Base-by-base conservation (phyloP, 2,888 invertebrate genomes). In the Acleris laterana region DNA sequence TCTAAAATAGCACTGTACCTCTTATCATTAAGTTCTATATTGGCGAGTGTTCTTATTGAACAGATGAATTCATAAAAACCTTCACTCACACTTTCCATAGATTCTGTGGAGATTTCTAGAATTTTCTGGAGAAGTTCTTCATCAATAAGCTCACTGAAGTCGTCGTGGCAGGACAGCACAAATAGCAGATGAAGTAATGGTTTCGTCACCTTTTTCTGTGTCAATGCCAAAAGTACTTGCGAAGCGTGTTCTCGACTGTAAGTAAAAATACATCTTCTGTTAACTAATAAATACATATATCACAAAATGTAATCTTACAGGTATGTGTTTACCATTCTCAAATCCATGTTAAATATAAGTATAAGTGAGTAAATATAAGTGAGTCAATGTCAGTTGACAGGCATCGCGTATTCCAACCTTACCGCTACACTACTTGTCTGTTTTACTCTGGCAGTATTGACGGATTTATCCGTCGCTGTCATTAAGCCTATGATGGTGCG, bases 161-260 rank as follows among this genome's bases (percentile, higher is more conserved):
- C 69, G 1, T 68, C 65, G 68, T 89, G 88, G 65, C 90, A 90
- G 0, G 90, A 88, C 1, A 90, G 53, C 3, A 82, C 74, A 75
- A 83, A 91, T 5, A 87, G 75, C 0, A 92, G 77, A 2, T 80
- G 81, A 3, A 75, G 63, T 16, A 82, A 71, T 0, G 73, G 65
- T 22, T 69, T 53, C 2, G 75, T 75, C 0, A 77, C 49, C 2
- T 79, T 71, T 0, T 75, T 46, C 13, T 71, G 72, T 11, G 78
- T 69, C 5, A 84, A 53, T 0, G 73, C 73, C 44, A 72, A 56
- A 1, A 87, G 55, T 0, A 88, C 75, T 66, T 72, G 78, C 0
- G 72, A 65, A 0, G 88, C 63, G 50, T 85, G 74, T 17, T 87
- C 85, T 1, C 66, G 38, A 17, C 91, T 92, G 85, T 42, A 84